phyloP scores from a whole-genome alignment of 2,888 invertebrate species.

The Mesorhabditis spiculigera region DNA sequence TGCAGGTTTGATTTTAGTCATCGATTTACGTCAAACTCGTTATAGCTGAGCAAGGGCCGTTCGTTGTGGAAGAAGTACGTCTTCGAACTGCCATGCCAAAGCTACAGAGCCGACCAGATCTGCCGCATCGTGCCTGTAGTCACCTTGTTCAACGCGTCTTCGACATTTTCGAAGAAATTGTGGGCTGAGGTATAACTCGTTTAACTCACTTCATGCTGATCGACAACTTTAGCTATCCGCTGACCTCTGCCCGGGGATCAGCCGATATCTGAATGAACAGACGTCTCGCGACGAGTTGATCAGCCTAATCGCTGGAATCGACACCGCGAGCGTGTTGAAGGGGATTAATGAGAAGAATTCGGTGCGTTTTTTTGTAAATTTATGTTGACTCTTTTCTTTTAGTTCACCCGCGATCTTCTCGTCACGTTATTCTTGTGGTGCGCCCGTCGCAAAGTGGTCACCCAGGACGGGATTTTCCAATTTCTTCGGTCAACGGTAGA shows the following conservation, averaged over 20 bases:
- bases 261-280: background rate
- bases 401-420: constrained; percentile 37
- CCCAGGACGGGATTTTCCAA: background rate
- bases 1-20: background rate
- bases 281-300: constrained; percentile 14
- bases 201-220: background rate
- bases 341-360: constrained; percentile 18
- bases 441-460: constrained; percentile 9
- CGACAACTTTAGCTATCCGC: background rate
- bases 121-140: background rate
- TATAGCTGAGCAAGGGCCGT: background rate
- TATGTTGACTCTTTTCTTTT: constrained; percentile 14
- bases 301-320: constrained; percentile 8
- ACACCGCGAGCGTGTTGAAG: constrained; percentile 5
- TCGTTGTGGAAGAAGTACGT: background rate
- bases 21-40: background rate
- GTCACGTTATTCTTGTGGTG: constrained; percentile 26
- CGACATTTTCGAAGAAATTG: background rate
- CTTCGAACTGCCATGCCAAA: background rate
- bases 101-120: background rate
- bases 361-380: constrained; percentile 8
- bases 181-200: background rate
- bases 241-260: constrained; percentile 10
- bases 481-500: background rate
- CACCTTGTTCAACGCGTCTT: background rate